Percentiles rank a stretch among this genome's conserved stretches.
phyloP scores from a whole-genome alignment of 2,888 invertebrate genomes.

The Machimus rusticus region DNA sequence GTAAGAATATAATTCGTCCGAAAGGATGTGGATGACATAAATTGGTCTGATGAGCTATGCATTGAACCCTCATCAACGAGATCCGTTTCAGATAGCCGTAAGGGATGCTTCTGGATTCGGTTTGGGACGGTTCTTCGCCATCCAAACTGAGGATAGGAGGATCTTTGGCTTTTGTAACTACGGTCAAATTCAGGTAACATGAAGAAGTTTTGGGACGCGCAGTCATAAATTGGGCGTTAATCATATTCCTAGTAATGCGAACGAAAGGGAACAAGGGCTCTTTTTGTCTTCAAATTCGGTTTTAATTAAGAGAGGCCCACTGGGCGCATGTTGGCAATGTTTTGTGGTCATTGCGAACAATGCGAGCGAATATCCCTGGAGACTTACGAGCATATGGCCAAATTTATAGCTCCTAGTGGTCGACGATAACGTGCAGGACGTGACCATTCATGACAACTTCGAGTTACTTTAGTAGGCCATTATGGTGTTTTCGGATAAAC shows the following conservation, averaged over 20 bases:
- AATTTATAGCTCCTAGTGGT: background rate
- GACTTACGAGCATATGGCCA: background rate
- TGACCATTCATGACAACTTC: background rate
- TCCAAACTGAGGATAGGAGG: background rate
- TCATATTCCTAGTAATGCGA: background rate
- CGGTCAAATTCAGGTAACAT: background rate
- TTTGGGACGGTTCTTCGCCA: background rate
- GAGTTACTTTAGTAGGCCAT: background rate
- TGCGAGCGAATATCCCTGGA: background rate
- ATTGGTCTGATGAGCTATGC: background rate
- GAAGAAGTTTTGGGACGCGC: background rate
- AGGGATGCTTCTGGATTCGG: background rate
- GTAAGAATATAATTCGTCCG: background rate
- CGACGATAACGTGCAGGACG: background rate
- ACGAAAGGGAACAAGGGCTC: background rate
- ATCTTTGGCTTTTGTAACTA: background rate
- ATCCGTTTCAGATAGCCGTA: background rate
- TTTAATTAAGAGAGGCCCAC: background rate
- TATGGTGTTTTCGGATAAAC: background rate
- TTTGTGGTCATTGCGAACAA: background rate
- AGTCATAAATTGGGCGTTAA: constrained; percentile 11
- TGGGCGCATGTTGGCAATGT: background rate
- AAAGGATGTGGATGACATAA: background rate
- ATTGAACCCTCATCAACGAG: background rate
- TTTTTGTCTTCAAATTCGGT: background rate